A percentile compares a stretch with the other conserved stretches of the same genome.
phyloP scores from a whole-genome alignment of 1,140 invertebrate species.

The Euschistus heros region DNA sequence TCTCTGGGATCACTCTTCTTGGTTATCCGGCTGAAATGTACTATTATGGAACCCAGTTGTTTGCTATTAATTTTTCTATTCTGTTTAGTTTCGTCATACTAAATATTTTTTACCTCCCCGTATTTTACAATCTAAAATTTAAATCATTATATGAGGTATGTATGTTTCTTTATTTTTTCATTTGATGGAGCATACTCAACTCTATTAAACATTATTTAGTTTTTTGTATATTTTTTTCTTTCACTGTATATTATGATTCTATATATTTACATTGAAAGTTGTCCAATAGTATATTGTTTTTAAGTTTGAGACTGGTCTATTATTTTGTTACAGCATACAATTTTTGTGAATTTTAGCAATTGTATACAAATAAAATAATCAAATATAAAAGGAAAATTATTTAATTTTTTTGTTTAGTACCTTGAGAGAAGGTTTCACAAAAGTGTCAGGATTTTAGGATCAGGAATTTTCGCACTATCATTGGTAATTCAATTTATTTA shows the following conservation, averaged over 20 bases:
- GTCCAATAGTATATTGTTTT: no score
- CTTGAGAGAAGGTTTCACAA: constrained; percentile 12
- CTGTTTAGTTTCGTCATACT: background rate
- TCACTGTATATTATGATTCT: background rate
- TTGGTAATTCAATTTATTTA: constrained; percentile 2
- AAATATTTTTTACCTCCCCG: background rate
- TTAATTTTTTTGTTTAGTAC: background rate
- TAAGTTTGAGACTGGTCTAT: no score
- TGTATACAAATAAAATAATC: no score
- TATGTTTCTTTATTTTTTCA: constrained; percentile 4
- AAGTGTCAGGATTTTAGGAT: background rate
- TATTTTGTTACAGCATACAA: no score
- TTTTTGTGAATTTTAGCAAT: no score
- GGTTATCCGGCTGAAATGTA: constrained; percentile 82
- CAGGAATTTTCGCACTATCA: background rate
- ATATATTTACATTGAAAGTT: no score
- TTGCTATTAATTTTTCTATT: background rate
- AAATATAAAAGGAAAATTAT: background rate
- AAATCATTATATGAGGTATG: constrained; percentile 20
- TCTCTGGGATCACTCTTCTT: constrained; percentile 79
- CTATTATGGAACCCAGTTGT: constrained; percentile 64
- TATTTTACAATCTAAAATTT: constrained; percentile 13
- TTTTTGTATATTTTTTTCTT: no score
- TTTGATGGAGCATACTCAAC: no score
- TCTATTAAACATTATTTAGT: no score